Evolutionary conservation across 37 sponge, comb jelly and placozoan species (phyloP).

Genomic region (Cliona cf. orientalis): DNA sequence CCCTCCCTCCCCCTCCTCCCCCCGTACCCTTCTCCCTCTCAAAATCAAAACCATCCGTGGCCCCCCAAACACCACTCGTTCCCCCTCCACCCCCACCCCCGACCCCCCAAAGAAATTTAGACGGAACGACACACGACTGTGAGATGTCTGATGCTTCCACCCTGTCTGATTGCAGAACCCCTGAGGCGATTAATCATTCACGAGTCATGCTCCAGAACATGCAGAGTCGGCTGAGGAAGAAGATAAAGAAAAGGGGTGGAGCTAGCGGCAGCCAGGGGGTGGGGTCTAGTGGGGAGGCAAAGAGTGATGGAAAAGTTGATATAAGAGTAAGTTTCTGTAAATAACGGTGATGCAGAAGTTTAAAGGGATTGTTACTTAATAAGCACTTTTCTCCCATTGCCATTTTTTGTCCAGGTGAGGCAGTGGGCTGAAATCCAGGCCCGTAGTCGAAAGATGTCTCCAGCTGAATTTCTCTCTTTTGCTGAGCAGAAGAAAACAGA

Average conservation of each 20-base stretch:
- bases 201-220: constrained; percentile 45
- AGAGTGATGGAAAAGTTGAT: constrained; percentile 6
- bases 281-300: not conserved
- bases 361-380: no score
- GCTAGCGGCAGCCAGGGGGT: constrained; percentile 2
- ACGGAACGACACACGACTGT: not conserved
- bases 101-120: not conserved
- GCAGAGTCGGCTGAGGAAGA: constrained; percentile 63
- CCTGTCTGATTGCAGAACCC: not conserved
- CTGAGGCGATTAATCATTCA: not conserved
- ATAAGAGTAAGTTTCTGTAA: constrained; percentile 20
- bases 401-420: constrained; percentile 19
- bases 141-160: not conserved
- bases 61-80: not conserved
- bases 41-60: no score
- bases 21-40: not conserved
- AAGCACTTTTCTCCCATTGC: not conserved
- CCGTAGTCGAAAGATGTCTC: constrained; percentile 54
- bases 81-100: constrained; percentile 12
- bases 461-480: constrained; percentile 44
- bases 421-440: constrained; percentile 85
- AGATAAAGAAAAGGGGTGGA: constrained; percentile 51
- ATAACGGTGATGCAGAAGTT: no score
- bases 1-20: constrained; percentile 18
- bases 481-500: constrained; percentile 55